A percentile compares a stretch with the other conserved stretches of the same genome.
Evolutionary conservation across 53 echinoderm and acorn worm species (phyloP).

Genomic region (Henricia sp.): DNA sequence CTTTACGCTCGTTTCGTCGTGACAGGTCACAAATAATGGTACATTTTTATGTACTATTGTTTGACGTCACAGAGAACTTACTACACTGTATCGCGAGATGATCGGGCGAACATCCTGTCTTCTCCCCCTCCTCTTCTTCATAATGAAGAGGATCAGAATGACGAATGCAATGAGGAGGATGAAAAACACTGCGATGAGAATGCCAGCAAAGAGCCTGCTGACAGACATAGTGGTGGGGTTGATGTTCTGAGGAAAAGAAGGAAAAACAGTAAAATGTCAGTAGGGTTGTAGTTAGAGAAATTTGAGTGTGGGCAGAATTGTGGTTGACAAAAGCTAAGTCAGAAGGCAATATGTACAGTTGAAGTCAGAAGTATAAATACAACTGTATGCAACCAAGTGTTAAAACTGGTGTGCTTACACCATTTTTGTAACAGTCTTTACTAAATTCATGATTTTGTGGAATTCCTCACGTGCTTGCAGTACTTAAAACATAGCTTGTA

Average conservation of each 20-base stretch:
- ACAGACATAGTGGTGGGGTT: not conserved
- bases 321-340: too few relatives aligned
- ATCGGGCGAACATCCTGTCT: not conserved
- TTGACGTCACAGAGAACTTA: not conserved
- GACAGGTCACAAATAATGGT: not conserved
- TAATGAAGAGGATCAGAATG: slow-evolving; percentile 15
- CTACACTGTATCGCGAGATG: slow-evolving; percentile 44
- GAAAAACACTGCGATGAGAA: slow-evolving; percentile 50
- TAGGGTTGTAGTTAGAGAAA: not conserved
- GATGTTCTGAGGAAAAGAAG: not conserved
- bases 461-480: too few relatives aligned
- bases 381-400: too few relatives aligned
- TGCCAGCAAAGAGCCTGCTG: slow-evolving; percentile 33
- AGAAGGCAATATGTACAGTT: too few relatives aligned
- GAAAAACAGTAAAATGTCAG: not conserved
- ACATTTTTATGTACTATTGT: not conserved
- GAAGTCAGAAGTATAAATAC: too few relatives aligned
- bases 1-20: too few relatives aligned
- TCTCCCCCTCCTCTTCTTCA: slow-evolving; percentile 12
- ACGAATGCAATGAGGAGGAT: slow-evolving; percentile 12
- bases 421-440: too few relatives aligned
- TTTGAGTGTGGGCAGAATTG: fast-evolving
- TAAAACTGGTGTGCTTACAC: too few relatives aligned
- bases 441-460: too few relatives aligned
- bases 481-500: too few relatives aligned